phyloP scores from a whole-genome alignment of 2,888 invertebrate species.

The Coenonympha glycerion region DNA sequence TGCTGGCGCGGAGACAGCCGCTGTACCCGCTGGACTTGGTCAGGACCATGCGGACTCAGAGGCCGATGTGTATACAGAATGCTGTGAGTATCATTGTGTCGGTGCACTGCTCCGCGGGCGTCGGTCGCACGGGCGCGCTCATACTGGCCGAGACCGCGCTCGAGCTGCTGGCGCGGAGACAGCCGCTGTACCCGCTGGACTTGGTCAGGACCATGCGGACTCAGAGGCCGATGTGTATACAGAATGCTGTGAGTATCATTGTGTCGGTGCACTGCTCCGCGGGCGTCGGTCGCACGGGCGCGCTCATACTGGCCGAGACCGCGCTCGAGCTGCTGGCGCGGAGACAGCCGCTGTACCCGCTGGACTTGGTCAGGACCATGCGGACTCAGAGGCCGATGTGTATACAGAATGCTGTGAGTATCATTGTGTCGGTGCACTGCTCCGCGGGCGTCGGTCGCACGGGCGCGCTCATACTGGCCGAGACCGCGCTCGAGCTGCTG shows the following conservation, averaged over 20 bases:
- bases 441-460: no score
- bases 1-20: slow-evolving; percentile 94
- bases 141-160: slow-evolving; percentile 98
- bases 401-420: slow-evolving; percentile 97
- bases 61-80: slow-evolving; percentile 99
- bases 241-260: slow-evolving; percentile 90
- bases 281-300: no score
- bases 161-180: slow-evolving; percentile 91
- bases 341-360: slow-evolving; percentile 95
- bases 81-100: slow-evolving; percentile 84
- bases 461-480: slow-evolving; percentile 97
- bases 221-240: slow-evolving; percentile 98
- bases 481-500: slow-evolving; percentile 95
- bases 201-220: slow-evolving; percentile 96
- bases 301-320: slow-evolving; percentile 97
- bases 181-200: slow-evolving; percentile 97
- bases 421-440: slow-evolving; percentile 92
- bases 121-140: no score
- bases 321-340: slow-evolving; percentile 94
- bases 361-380: slow-evolving; percentile 96
- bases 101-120: slow-evolving; percentile 99
- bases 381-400: slow-evolving; percentile 98
- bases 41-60: slow-evolving; percentile 94
- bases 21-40: slow-evolving; percentile 97
- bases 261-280: slow-evolving; percentile 99